phyloP scores from a whole-genome alignment of 2,113 vertebrate genomes.

The Mus pahari region DNA sequence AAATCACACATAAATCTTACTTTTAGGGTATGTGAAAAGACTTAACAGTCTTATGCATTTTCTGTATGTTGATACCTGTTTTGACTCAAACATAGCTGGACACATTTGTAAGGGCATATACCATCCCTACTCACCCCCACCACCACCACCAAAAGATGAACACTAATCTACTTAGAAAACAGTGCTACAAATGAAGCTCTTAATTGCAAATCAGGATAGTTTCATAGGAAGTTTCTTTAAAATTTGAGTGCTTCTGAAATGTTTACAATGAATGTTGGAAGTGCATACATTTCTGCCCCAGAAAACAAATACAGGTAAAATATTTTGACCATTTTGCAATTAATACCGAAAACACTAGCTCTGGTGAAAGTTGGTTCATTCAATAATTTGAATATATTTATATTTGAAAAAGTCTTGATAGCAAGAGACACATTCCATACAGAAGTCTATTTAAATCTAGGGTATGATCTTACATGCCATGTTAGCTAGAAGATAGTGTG shows the following conservation, averaged over 20 bases:
- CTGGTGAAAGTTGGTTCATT: not conserved
- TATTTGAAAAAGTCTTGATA: not conserved
- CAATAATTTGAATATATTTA: not conserved
- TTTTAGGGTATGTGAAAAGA: constrained; percentile 31
- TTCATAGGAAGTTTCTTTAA: constrained; percentile 4
- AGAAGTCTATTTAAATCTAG: constrained; percentile 28
- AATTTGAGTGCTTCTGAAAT: not conserved
- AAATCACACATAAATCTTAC: constrained; percentile 23
- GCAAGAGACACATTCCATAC: not conserved
- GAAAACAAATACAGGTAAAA: not conserved
- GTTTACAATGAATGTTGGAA: not conserved
- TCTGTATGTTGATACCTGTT: not conserved
- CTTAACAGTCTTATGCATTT: constrained; percentile 11
- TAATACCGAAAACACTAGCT: not conserved
- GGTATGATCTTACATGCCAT: not conserved
- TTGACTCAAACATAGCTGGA: not conserved
- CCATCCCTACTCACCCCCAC: not conserved
- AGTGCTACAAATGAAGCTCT: not conserved
- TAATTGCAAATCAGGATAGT: not conserved
- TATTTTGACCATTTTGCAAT: constrained; percentile 5
- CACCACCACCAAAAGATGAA: not conserved
- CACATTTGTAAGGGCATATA: constrained; percentile 19
- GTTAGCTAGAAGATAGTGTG: not conserved
- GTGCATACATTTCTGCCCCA: not conserved
- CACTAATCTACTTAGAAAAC: constrained; percentile 37